Percentiles rank a stretch among this genome's conserved stretches.
These are phyloP conservation scores for Acanthornis magna DNA, from an alignment of 2,797 vertebrate genomes.

Conservation along the genomic window DNA sequence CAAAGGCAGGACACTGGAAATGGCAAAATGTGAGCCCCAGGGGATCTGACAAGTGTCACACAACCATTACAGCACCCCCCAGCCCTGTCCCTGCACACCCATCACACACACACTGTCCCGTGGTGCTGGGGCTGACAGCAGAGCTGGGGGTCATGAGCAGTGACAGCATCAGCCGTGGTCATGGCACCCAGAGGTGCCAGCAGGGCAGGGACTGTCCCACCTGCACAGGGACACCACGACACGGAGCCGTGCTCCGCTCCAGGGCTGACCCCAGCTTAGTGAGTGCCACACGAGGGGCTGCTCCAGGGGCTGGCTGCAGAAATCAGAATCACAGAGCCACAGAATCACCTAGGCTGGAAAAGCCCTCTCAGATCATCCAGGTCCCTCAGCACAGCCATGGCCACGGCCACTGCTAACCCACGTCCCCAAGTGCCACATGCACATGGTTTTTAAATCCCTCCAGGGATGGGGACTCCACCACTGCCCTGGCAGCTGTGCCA, in stretches of 20 bases:
- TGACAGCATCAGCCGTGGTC: rapidly evolving
- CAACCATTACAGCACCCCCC: not conserved
- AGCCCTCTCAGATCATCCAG: not conserved
- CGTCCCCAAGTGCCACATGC: not conserved
- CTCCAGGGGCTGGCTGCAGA: not conserved
- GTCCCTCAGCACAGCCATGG: not conserved
- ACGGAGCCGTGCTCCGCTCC: rapidly evolving
- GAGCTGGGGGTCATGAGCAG: not conserved
- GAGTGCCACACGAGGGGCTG: not conserved
- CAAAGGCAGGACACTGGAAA: too few relatives aligned
- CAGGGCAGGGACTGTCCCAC: not conserved
- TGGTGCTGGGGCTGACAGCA: not conserved
- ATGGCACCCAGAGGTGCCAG: not conserved
- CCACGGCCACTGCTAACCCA: rapidly evolving
- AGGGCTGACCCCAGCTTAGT: rapidly evolving
- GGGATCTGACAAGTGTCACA: rapidly evolving
- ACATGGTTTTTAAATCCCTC: not conserved
- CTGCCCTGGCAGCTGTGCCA: too few relatives aligned
- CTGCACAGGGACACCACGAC: rapidly evolving
- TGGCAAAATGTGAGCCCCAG: not conserved
- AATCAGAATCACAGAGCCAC: too few relatives aligned
- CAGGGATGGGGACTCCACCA: not conserved
- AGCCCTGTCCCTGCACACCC: not conserved
- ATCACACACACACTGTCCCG: rapidly evolving
- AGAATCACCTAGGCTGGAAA: not conserved